These are phyloP conservation scores for Lepilemur ruficaudatus DNA, from an alignment of 2,797 vertebrate species.

Conservation along the genomic window DNA sequence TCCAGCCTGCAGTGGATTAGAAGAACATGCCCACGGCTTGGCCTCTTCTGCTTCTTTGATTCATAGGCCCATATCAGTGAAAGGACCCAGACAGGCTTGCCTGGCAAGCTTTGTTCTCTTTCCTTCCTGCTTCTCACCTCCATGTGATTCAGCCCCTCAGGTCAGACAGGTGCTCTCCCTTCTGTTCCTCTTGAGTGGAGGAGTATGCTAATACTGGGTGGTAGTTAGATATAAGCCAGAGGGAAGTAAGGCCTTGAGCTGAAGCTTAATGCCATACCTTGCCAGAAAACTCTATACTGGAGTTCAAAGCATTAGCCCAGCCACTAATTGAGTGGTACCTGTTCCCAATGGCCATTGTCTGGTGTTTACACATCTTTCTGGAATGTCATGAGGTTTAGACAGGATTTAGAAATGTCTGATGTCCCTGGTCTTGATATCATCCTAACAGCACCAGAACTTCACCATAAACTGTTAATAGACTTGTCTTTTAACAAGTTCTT, in stretches of 20 bases:
- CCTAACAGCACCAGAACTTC: not conserved
- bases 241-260: not conserved
- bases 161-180: not conserved
- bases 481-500: not conserved
- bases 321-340: not conserved
- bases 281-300: not conserved
- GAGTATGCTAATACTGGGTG: not conserved
- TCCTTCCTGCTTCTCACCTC: not conserved
- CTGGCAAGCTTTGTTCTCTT: not conserved
- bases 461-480: not conserved
- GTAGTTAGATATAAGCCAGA: not conserved
- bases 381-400: not conserved
- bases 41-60: not conserved
- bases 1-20: not conserved
- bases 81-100: fast-evolving
- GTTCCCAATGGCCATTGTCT: not conserved
- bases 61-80: not conserved
- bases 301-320: not conserved
- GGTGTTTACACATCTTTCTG: not conserved
- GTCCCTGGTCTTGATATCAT: not conserved
- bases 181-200: not conserved
- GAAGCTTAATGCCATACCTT: not conserved
- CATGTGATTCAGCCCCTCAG: not conserved
- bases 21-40: not conserved
- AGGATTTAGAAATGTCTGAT: not conserved